Evolutionary conservation across 2,888 invertebrate genomes (phyloP), one percentile per base, ranked within the genome.

Genomic region (Dichetophora obliterata): DNA sequence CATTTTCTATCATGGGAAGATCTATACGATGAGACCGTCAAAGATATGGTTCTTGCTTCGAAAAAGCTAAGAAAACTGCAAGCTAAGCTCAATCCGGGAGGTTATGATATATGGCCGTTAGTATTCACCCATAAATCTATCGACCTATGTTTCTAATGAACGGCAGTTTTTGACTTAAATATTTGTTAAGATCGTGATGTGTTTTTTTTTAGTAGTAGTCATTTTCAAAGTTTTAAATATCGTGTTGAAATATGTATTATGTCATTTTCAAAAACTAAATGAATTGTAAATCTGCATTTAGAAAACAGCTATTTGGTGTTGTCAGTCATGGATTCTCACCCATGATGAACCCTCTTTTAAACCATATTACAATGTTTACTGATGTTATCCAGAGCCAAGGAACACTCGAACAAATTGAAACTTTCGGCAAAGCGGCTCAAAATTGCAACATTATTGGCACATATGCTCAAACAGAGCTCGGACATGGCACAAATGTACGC

Each of bases 401-500:
- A 95, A 0, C 96, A 97, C 88, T 95, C 93, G 95, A 97, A 79
- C 98, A 98, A 86, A 94, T 95, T 86, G 93, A 92, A 0, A 92
- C 94, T 85, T 98, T 98, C 97, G 91, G 97, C 75, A 92, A 93
- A 16, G 92, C 92, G 82, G 95, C 96, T 0, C 94, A 95, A 92
- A 92, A 91, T 77, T 93, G 94, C 82, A 92, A 94, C 81, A 93
- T 94, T 80, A 95, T 98, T 75, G 98, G 98, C 73, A 97, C 98
- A 31, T 98, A 98, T 88, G 98, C 97, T 48, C 98, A 98, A 93
- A 98, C 98, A 0, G 98, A 98, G 90, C 90, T 98, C 59, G 98
- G 98, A 0, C 98, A 98, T 89, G 98, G 98, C 3, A 98, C 98
- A 0, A 96, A 95, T 86, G 93, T 98, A 76, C 92, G 96, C 81